Evolutionary conservation across 1,140 invertebrate genomes (phyloP).

Genomic region (Zaprionus tsacasi): DNA sequence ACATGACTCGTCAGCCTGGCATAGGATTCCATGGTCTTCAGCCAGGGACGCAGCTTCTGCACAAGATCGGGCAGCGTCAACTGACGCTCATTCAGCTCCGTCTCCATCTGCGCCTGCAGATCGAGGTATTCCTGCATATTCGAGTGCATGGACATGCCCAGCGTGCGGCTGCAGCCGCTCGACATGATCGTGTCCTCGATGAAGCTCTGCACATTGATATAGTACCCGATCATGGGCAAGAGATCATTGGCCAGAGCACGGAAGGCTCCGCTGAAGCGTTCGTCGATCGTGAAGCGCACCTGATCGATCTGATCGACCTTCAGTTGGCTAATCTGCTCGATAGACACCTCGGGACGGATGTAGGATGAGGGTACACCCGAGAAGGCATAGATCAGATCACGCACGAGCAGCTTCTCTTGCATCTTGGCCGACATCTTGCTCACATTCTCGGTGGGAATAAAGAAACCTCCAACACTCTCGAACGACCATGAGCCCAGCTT

Average conservation of each 20-base stretch:
- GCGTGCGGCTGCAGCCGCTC: slow-evolving; percentile 8
- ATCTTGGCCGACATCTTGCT: slow-evolving; percentile 30
- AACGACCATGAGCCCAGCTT: slow-evolving; percentile 51
- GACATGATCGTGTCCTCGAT: slow-evolving; percentile 59
- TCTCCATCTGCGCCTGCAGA: slow-evolving; percentile 53
- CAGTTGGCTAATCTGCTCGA: slow-evolving; percentile 37
- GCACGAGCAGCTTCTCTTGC: slow-evolving; percentile 58
- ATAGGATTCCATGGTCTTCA: slow-evolving; percentile 37
- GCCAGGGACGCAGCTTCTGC: slow-evolving; percentile 57
- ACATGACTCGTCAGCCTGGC: slow-evolving; percentile 28
- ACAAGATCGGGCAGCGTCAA: slow-evolving; percentile 54
- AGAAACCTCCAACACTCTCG: slow-evolving; percentile 62
- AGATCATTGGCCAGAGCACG: slow-evolving; percentile 44
- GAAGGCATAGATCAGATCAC: slow-evolving; percentile 67
- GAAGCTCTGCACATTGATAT: slow-evolving; percentile 62
- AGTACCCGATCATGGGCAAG: slow-evolving; percentile 56
- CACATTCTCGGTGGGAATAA: slow-evolving; percentile 54
- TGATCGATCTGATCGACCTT: slow-evolving; percentile 36
- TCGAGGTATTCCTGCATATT: slow-evolving; percentile 55
- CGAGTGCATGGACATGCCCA: slow-evolving; percentile 38
- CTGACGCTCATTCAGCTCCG: slow-evolving; percentile 36
- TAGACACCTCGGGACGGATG: slow-evolving; percentile 43
- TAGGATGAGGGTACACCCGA: slow-evolving; percentile 62
- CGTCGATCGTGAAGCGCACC: slow-evolving; percentile 55
- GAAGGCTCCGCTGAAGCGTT: slow-evolving; percentile 48